phyloP scores from a whole-genome alignment of 2,888 invertebrate genomes.

The Orthosia cruda region DNA sequence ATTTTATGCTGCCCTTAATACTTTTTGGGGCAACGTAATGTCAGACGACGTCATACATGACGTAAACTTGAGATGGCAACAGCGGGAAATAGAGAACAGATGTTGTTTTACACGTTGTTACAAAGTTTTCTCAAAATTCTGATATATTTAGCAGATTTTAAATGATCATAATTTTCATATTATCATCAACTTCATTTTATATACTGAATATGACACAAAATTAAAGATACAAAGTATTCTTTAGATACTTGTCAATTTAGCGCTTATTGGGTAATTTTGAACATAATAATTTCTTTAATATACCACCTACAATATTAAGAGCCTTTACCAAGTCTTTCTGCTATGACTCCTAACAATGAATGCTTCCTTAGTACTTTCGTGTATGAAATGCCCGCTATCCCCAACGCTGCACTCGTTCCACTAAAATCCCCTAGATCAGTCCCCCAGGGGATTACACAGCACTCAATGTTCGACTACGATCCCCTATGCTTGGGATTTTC shows the following conservation, averaged over 20 bases:
- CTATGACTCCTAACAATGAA: neutral
- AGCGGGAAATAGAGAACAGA: rapidly evolving
- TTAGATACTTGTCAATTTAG: neutral
- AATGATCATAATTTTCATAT: neutral
- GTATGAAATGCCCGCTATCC: neutral
- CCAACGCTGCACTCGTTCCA: neutral
- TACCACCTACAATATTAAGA: neutral
- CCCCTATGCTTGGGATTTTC: too few species aligned
- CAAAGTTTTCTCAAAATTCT: neutral
- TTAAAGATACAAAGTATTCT: too few species aligned
- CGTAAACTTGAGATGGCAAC: neutral
- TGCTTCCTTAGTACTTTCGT: constrained; percentile 28
- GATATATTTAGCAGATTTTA: neutral
- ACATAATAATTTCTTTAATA: too few species aligned
- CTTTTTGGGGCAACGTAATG: too few species aligned
- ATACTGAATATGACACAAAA: too few species aligned
- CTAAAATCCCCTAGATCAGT: too few species aligned
- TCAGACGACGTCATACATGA: neutral
- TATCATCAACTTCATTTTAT: too few species aligned
- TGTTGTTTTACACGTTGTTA: neutral
- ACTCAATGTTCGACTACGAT: too few species aligned
- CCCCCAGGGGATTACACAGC: too few species aligned
- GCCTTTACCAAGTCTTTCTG: neutral
- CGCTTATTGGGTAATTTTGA: too few species aligned
- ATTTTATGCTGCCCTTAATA: constrained; percentile 7